Evolutionary conservation across 2,888 invertebrate genomes (phyloP), one percentile per base, ranked within the genome.

Genomic region (Drosophila atroscutellata): DNA sequence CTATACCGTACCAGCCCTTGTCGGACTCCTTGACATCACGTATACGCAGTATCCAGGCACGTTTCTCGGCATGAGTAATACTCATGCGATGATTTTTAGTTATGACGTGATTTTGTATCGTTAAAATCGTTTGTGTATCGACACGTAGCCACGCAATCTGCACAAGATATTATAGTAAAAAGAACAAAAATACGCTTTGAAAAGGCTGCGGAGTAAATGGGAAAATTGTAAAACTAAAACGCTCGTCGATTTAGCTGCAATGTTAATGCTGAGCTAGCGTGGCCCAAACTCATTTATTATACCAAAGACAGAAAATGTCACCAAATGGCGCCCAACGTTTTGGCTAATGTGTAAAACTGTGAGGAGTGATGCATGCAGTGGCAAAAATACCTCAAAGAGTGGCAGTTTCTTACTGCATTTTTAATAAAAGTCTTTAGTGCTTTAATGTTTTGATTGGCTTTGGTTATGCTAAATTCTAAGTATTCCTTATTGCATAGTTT

Each of bases 131-230:
- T 93, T 98, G 97, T 42, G 97, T 97, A 94, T 97, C 97, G 63
- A 97, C 97, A 76, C 97, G 95, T 67, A 97, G 94, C 97, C 97
- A 98, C 90, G 97, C 97, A 90, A 97, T 97, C 97, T 98, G 93
- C 50, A 94, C 72, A 50, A 59, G 36, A 65, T 52, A 59, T 72
- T 56, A 20, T 52, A 15, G 56, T 51, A 61, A 36, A 24, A 20
- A 58, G 56, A 61, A 37, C 30, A 13, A 36, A 71, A 49, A 62
- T 37, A 63, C 45, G 51, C n/a, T 51, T 55, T 45, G 20, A 42
- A 51, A 28, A 28, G 30, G 55, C 49, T 63, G 20, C 52, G 55
- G 51, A 51, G 50, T 54, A 45, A 67, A 54, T 72, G 70, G 55
- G 37, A 49, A 72, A 72, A 81, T 77, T 81, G 77, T 85, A 75